Conservation (phyloP, 1,140 invertebrate genomes). For the Schlechtendalia chinensis region DNA sequence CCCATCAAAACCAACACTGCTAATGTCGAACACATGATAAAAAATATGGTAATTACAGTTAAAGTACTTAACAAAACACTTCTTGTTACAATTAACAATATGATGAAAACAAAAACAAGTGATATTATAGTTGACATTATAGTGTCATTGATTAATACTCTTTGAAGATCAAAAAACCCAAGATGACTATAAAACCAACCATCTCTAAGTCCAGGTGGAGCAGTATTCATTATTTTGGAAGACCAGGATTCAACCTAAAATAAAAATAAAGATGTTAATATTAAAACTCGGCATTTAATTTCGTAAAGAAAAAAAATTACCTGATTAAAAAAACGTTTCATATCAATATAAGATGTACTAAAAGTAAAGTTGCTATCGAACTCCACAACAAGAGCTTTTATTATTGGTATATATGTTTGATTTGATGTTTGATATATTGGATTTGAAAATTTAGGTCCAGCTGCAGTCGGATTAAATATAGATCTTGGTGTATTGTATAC, state of each 20-base stretch:
- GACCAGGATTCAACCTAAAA: conserved; percentile 74
- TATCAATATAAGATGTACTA: conserved; percentile 67
- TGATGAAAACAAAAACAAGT: conserved; percentile 72
- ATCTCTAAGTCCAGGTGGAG: conserved; percentile 73
- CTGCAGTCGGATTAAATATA: no score
- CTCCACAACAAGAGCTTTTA: conserved; percentile 81
- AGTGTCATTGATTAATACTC: conserved; percentile 78
- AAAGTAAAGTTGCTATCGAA: conserved; percentile 82
- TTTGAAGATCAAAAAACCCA: conserved; percentile 89
- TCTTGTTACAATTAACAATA: conserved; percentile 80
- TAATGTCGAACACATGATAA: conserved; percentile 82
- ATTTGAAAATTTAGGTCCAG: no score
- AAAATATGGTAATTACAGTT: conserved; percentile 80
- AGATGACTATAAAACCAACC: conserved; percentile 90
- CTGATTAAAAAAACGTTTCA: conserved; percentile 52
- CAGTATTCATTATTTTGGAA: conserved; percentile 66
- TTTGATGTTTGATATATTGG: no score
- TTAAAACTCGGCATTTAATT: conserved; percentile 22
- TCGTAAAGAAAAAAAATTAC: conserved; percentile 3
- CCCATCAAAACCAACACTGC: conserved; percentile 79
- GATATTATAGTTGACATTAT: conserved; percentile 77
- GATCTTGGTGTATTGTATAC: conserved; percentile 59
- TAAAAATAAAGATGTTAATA: no score
- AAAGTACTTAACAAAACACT: conserved; percentile 81
- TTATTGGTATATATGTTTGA: conserved; percentile 42